phyloP scores from a whole-genome alignment of 2,797 vertebrate genomes.

The Crypturellus tataupa region DNA sequence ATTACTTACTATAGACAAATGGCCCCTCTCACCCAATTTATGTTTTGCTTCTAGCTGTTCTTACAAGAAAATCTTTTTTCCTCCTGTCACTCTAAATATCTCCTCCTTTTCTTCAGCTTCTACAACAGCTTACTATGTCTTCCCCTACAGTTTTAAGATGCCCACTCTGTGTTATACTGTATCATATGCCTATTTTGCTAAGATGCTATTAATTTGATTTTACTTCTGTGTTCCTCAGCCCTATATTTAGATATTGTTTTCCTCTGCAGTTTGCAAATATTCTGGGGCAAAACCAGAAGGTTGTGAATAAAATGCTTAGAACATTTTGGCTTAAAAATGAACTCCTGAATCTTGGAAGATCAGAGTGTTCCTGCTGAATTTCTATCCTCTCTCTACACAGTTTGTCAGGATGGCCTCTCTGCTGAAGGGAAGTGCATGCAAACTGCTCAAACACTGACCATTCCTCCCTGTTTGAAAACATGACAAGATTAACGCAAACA shows the following conservation, averaged over 20 bases:
- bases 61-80: not conserved
- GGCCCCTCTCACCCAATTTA: not conserved
- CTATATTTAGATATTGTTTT: not conserved
- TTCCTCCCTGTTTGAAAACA: not conserved
- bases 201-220: not conserved
- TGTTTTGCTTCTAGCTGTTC: constrained; percentile 5
- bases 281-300: not conserved
- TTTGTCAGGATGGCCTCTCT: not conserved
- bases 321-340: no score
- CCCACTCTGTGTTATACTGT: not conserved
- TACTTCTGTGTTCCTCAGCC: not conserved
- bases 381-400: not conserved
- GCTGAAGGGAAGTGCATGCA: not conserved
- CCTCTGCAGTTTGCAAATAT: not conserved
- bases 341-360: not conserved
- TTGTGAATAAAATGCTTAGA: not conserved
- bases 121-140: not conserved
- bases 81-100: not conserved
- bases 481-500: not conserved
- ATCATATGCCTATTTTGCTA: not conserved
- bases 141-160: not conserved
- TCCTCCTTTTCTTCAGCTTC: not conserved
- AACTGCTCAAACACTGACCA: not conserved
- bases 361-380: not conserved
- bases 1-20: not conserved